Conservation (phyloP, 1,140 invertebrate species). For the Anthonomus grandis region DNA sequence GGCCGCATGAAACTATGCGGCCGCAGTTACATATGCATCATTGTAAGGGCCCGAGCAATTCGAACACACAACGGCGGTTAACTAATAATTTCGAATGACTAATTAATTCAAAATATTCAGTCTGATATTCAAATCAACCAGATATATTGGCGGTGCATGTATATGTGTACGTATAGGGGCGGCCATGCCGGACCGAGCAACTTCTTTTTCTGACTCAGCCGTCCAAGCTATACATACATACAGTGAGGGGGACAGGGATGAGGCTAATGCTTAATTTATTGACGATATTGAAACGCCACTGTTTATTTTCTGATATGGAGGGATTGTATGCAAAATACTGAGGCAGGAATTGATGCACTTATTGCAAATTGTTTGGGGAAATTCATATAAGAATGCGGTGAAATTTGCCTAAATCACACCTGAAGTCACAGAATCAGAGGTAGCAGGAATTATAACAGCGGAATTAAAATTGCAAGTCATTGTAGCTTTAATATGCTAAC, state of each 20-base stretch:
- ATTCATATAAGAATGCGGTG: too few relatives aligned
- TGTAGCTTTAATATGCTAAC: too few relatives aligned
- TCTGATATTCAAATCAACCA: constrained; percentile 28
- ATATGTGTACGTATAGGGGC: too few relatives aligned
- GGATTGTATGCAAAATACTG: too few relatives aligned
- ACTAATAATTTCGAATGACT: constrained; percentile 30
- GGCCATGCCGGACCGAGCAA: constrained; percentile 27
- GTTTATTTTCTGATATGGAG: constrained; percentile 28
- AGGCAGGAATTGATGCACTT: too few relatives aligned
- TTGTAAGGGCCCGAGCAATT: constrained; percentile 8
- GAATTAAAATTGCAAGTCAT: too few relatives aligned
- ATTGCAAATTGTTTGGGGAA: too few relatives aligned
- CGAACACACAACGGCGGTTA: constrained; percentile 7
- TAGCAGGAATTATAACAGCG: too few relatives aligned
- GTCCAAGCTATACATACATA: too few relatives aligned
- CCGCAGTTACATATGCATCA: constrained; percentile 17
- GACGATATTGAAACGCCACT: constrained; percentile 20
- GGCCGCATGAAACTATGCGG: constrained; percentile 1
- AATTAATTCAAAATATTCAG: constrained; percentile 33
- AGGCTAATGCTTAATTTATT: constrained; percentile 24
- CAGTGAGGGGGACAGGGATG: too few relatives aligned
- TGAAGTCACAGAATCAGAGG: too few relatives aligned
- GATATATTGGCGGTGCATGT: constrained; percentile 27
- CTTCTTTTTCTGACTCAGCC: constrained; percentile 27
- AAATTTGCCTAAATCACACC: too few relatives aligned